Conservation (phyloP, 2,797 vertebrate genomes). For the Manis pentadactyla region DNA sequence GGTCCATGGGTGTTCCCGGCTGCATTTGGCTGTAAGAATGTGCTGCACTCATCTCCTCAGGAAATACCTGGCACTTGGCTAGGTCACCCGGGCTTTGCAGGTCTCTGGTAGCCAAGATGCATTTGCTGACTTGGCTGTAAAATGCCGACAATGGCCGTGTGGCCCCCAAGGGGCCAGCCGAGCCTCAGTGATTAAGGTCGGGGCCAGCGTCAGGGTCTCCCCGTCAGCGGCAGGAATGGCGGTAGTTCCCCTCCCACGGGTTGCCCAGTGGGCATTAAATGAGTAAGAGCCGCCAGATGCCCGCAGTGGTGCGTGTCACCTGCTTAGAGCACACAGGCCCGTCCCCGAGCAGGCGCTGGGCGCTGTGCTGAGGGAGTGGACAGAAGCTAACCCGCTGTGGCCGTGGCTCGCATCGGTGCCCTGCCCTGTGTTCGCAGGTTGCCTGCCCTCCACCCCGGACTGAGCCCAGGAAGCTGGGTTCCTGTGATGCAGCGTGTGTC, state of each 20-base stretch:
- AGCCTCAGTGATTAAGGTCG: not conserved
- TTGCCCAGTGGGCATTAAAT: not conserved
- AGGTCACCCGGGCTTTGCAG: not conserved
- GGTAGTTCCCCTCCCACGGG: accelerated
- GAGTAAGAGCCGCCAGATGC: not conserved
- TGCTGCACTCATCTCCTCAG: not conserved
- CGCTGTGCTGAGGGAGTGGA: not conserved
- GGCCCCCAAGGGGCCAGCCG: not conserved
- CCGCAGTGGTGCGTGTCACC: not conserved
- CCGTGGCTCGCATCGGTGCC: not conserved
- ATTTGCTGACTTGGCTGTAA: not conserved
- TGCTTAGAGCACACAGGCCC: not conserved
- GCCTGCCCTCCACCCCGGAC: not conserved
- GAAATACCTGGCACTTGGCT: too few relatives aligned
- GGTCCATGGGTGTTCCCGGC: too few relatives aligned
- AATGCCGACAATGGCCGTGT: not conserved
- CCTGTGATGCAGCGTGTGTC: not conserved
- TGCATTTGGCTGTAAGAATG: not conserved
- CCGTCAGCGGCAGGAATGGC: not conserved
- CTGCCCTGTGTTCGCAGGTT: not conserved
- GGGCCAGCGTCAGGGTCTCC: accelerated
- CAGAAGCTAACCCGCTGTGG: not conserved
- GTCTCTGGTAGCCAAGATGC: not conserved
- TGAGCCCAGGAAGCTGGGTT: not conserved
- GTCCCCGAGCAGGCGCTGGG: not conserved